Conservation (phyloP, 2,888 invertebrate genomes). For the Leucoma salicis region DNA sequence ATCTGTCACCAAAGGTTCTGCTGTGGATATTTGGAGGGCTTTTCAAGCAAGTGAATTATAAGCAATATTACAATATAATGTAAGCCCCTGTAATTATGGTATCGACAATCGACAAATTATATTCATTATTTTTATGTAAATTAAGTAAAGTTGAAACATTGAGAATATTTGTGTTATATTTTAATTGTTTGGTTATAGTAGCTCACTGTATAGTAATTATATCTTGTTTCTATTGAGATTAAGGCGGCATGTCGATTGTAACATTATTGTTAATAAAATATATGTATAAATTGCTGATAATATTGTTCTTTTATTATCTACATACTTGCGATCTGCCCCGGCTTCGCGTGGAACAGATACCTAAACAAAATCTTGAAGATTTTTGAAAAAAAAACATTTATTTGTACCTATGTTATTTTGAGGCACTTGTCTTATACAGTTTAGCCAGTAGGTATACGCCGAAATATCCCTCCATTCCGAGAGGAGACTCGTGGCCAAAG, state of each 20-base stretch:
- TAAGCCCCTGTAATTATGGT: constrained; percentile 19
- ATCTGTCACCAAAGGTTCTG: no score
- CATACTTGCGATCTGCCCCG: no score
- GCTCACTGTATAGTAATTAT: constrained; percentile 64
- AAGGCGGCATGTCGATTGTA: constrained; percentile 77
- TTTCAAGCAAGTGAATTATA: no score
- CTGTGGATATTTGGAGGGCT: no score
- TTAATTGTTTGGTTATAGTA: constrained; percentile 53
- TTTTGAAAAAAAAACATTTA: no score
- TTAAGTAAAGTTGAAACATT: constrained; percentile 45
- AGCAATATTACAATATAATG: no score
- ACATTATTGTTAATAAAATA: constrained; percentile 81
- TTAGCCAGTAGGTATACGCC: no score
- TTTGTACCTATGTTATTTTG: no score
- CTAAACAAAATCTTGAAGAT: no score
- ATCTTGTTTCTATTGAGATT: constrained; percentile 70
- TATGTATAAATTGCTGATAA: constrained; percentile 75
- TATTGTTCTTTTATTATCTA: constrained; percentile 47
- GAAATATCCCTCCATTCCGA: no score
- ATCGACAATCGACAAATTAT: constrained; percentile 39
- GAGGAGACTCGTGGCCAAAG: no score
- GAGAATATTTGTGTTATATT: constrained; percentile 54
- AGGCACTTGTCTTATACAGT: no score
- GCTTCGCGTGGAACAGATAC: not conserved
- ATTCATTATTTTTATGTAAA: constrained; percentile 51